Evolutionary conservation across 1,140 invertebrate genomes (phyloP), one percentile per base, ranked within the genome.

Genomic region (Euwallacea similis): DNA sequence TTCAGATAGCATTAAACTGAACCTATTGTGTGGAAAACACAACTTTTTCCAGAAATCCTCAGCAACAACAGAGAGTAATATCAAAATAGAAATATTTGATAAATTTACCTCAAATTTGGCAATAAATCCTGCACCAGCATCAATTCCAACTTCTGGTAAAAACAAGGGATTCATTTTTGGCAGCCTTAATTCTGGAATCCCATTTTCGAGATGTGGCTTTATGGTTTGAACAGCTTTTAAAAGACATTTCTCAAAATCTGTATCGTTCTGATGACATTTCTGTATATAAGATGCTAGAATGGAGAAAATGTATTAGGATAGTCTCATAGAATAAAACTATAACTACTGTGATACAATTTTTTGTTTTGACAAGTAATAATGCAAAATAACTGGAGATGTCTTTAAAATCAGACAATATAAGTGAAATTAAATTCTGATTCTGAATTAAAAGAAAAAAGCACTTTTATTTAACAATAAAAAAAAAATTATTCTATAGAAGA

Each of bases 281-380:
- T 80, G 77, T 6, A 86, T 84, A 77, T 84, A 86, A 9, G 81
- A 72, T 4, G 86, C 86, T 87, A 79, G 8, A 84, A 85, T n/a
- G 6, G 9, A 56, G 16, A 56, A 56, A 56, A 56, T 50, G 46
- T 50, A 50, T 50, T 11, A 50, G 6, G 46, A 50, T 2, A 13
- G 13, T 4, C 21, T 4, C 4, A 4, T 33, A 33, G 21, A 33
- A 33, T 33, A 4, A 2, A 33, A 33, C 21, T 33, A 1, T 33
- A 4, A 33, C 1, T 33, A 33, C 21, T 1, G 21, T 33, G 21
- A 33, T 33, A 33, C 4, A 2, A 33, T 33, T 33, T 2, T 33
- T 33, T 33, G 1, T 33, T 33, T 33, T 33, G 4, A 33, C 4
- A 1, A 33, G 4, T 33, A 33, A 33, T 33, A 33, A 33, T 1